A percentile compares a stretch with the other conserved stretches of the same genome.
Conservation (phyloP, 2,113 vertebrate genomes). For the Gymnobelideus leadbeateri region DNA sequence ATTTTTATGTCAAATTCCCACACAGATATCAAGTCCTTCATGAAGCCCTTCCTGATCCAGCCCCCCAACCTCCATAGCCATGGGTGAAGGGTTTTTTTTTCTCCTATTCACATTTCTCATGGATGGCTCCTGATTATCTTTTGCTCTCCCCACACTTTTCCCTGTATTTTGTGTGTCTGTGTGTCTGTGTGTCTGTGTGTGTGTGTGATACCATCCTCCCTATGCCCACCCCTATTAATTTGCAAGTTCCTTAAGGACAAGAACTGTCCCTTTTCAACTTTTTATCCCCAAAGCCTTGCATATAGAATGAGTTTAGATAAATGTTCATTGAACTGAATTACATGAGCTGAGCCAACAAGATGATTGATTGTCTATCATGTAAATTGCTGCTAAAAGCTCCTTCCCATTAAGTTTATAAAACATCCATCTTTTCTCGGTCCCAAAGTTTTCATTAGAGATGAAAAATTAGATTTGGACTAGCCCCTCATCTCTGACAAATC, state of each 20-base stretch:
- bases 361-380: constrained; percentile 1
- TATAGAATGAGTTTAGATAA: neutral
- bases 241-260: neutral
- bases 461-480: constrained; percentile 1
- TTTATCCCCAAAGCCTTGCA: neutral
- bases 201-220: neutral
- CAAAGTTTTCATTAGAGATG: neutral
- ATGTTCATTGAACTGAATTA: neutral
- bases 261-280: neutral
- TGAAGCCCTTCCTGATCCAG: neutral
- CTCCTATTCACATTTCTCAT: neutral
- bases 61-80: too few species aligned
- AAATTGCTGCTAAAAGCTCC: neutral
- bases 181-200: too few species aligned
- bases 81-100: neutral
- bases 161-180: neutral
- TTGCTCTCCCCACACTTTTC: too few species aligned
- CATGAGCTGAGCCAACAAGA: neutral
- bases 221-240: neutral
- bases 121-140: neutral
- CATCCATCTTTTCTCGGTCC: neutral
- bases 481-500: constrained; percentile 10
- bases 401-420: constrained; percentile 1
- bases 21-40: neutral
- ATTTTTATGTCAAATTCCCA: neutral